These are phyloP conservation scores for Crotophaga sulcirostris DNA, from an alignment of 2,113 vertebrate genomes.

Conservation along the genomic window DNA sequence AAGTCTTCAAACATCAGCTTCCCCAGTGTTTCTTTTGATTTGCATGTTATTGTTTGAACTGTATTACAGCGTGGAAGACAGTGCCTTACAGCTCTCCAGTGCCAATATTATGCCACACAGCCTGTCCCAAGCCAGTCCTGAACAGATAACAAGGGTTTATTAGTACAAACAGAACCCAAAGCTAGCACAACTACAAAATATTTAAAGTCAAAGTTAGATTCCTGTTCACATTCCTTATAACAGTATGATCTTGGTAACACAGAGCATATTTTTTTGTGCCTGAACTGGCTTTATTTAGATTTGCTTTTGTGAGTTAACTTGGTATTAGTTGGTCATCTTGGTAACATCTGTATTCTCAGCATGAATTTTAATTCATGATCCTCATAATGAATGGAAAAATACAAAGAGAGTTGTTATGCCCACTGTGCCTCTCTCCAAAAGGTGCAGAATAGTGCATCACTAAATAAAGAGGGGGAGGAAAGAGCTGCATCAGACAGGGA, in stretches of 20 bases:
- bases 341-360: neutral
- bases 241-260: neutral
- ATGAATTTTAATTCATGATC: neutral
- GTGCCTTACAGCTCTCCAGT: neutral
- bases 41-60: neutral
- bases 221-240: neutral
- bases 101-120: neutral
- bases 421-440: neutral
- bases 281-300: neutral
- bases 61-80: neutral
- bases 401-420: neutral
- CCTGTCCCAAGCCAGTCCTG: neutral
- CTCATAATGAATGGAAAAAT: neutral
- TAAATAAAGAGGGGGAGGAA: neutral
- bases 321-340: neutral
- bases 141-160: neutral
- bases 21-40: neutral
- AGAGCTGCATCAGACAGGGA: neutral
- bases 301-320: neutral
- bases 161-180: neutral
- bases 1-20: neutral
- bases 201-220: neutral
- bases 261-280: neutral
- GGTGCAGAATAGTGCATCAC: constrained; percentile 1
- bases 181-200: neutral